Evolutionary conservation across 2,888 invertebrate genomes (phyloP), one percentile per base, ranked within the genome.

Genomic region (Dolichomitus sp.): DNA sequence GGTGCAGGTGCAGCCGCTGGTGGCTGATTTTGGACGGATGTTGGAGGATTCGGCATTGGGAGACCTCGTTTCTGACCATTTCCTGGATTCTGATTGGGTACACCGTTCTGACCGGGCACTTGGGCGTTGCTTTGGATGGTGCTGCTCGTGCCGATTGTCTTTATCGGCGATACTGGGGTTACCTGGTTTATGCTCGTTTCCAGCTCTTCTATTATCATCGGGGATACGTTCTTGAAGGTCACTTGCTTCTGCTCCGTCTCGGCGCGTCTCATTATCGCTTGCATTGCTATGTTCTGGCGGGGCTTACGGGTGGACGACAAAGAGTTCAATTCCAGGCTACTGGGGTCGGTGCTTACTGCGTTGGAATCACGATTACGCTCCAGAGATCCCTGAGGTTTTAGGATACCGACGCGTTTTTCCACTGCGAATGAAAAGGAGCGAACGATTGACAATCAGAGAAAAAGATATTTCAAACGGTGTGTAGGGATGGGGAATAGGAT

Each of bases 261-360:
- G 86, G 96, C 96, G 83, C 96, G 96, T 85, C 96, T 94, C 94
- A 96, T 95, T 89, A 97, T 96, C 83, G 96, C 96, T 79, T 97
- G 96, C 95, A 98, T 96, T 0, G 97, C 97, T 61, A 97, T 97
- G 93, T 97, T 98, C 90, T 97, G 97, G 82, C 97, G 88, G 1
- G 91, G 92, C 75, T 92, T 93, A 5, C 92, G 89, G 6, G 84
- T 85, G 14, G 82, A 81, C 4, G 88, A 85, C 6, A 77, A 65
- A 17, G 85, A 83, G 76, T 87, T 89, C 5, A 79, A 54, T 61
- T 91, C 92, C 50, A 87, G 68, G 74, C 81, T 88, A 45, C 69
- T 88, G 6, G 80, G 81, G 77, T 91, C 90, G 23, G 86, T 63
- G 37, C 19, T 80, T 11, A 27, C 73, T 19, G 42, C 40, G 30